phyloP scores from a whole-genome alignment of 2,888 invertebrate species.

The Phytoseiulus persimilis region DNA sequence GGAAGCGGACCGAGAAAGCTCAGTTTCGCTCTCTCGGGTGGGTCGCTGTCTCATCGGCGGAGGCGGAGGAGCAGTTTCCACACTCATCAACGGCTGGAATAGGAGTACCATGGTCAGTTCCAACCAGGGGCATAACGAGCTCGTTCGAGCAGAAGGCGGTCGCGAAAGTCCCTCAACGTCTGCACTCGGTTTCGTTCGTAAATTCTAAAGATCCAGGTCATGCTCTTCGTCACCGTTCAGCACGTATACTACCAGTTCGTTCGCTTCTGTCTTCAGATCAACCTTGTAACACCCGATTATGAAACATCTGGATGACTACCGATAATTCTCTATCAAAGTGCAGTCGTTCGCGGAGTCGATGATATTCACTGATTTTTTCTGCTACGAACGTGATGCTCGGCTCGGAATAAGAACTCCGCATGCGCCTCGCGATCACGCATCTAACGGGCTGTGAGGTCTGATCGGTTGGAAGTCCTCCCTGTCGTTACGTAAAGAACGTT shows the following conservation, averaged over 20 bases:
- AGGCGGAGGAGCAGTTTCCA: conserved; percentile 35
- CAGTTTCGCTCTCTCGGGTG: not conserved
- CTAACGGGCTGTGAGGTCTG: not conserved
- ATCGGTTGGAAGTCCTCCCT: not conserved
- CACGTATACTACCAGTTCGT: too few relatives aligned
- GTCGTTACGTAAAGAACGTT: conserved; percentile 1
- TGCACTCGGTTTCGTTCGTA: too few relatives aligned
- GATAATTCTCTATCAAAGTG: not conserved
- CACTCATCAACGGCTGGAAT: conserved; percentile 23
- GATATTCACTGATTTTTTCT: not conserved
- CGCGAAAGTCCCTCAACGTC: too few relatives aligned
- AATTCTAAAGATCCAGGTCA: too few relatives aligned
- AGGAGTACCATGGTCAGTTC: not conserved
- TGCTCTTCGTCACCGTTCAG: too few relatives aligned
- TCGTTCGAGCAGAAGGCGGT: too few relatives aligned
- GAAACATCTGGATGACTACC: too few relatives aligned
- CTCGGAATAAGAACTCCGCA: not conserved
- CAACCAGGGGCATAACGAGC: too few relatives aligned
- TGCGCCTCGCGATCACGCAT: not conserved
- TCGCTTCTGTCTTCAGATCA: too few relatives aligned
- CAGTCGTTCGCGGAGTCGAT: not conserved
- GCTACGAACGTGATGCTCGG: not conserved
- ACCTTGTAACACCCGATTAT: too few relatives aligned
- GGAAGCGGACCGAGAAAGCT: not conserved
- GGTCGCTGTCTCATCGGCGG: conserved; percentile 20